These are phyloP conservation scores for Aphidius gifuensis DNA, from an alignment of 1,140 invertebrate species.

Conservation along the genomic window DNA sequence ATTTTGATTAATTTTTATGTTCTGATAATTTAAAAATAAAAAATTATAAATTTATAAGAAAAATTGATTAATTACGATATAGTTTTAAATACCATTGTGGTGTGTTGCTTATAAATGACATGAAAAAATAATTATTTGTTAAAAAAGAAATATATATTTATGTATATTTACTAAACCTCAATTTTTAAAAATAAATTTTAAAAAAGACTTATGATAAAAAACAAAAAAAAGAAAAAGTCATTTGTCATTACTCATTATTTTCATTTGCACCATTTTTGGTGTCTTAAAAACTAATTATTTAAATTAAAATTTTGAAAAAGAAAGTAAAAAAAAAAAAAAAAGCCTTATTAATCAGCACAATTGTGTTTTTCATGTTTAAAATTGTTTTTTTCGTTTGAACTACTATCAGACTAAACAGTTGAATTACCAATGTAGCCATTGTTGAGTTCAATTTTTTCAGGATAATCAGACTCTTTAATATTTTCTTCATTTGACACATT, in stretches of 20 bases:
- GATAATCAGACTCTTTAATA: slow-evolving; percentile 32
- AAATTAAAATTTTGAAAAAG: no score
- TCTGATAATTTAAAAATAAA: background rate
- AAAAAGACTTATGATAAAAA: slow-evolving; percentile 1
- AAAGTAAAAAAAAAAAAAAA: no score
- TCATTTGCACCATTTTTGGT: no score
- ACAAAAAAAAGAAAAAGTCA: no score
- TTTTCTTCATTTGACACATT: slow-evolving; percentile 30
- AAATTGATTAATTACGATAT: background rate
- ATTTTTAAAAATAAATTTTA: slow-evolving; percentile 1
- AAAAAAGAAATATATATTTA: no score
- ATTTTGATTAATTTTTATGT: slow-evolving; percentile 8
- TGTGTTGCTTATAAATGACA: background rate
- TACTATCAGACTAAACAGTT: slow-evolving; percentile 42
- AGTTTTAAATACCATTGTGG: slow-evolving; percentile 13
- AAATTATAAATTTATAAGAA: slow-evolving; percentile 4
- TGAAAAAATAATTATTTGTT: background rate
- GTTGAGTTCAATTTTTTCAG: slow-evolving; percentile 42
- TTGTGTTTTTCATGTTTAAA: background rate
- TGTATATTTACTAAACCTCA: no score
- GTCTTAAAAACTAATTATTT: no score
- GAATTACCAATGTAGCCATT: slow-evolving; percentile 50
- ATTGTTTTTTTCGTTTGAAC: slow-evolving; percentile 4
- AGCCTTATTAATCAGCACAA: background rate
- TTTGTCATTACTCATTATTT: no score